phyloP scores from a whole-genome alignment of 2,113 vertebrate species.

The Proterorhinus semilunaris region DNA sequence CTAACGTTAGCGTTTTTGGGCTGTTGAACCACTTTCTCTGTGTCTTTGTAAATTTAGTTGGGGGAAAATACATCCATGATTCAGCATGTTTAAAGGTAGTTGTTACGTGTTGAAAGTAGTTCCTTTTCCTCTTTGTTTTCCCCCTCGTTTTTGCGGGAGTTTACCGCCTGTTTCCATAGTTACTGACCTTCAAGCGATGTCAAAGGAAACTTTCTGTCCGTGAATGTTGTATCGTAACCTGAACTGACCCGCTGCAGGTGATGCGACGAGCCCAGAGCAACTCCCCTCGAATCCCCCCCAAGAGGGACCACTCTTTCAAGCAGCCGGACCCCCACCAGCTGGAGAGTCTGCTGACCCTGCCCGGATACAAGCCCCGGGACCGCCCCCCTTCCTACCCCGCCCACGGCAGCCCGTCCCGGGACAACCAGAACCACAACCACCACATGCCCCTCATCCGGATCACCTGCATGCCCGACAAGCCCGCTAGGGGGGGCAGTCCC shows the following conservation, averaged over 20 bases:
- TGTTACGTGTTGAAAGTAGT: too few species aligned
- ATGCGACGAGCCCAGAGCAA: slow-evolving; percentile 80
- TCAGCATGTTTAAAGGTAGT: background rate
- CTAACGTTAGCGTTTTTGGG: too few species aligned
- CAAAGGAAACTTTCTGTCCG: background rate
- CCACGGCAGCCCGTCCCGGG: slow-evolving; percentile 53
- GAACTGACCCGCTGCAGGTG: slow-evolving; percentile 61
- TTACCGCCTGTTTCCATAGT: too few species aligned
- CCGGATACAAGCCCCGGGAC: slow-evolving; percentile 53
- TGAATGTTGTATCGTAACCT: background rate
- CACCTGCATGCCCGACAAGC: slow-evolving; percentile 53
- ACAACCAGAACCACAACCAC: slow-evolving; percentile 5
- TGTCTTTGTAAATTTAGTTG: too few species aligned
- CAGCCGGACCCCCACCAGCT: slow-evolving; percentile 46
- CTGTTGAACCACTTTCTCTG: too few species aligned
- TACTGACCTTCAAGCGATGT: too few species aligned
- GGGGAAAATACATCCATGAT: too few species aligned
- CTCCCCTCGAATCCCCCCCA: slow-evolving; percentile 73
- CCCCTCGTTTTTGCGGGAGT: too few species aligned
- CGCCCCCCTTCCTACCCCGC: slow-evolving; percentile 70
- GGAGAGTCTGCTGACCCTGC: slow-evolving; percentile 54
- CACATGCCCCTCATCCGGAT: slow-evolving; percentile 66
- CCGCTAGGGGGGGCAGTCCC: background rate
- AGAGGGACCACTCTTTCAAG: slow-evolving; percentile 71
- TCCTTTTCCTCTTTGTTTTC: too few species aligned